Base-by-base conservation (phyloP, 2,113 vertebrate species). In the Stegastes partitus region DNA sequence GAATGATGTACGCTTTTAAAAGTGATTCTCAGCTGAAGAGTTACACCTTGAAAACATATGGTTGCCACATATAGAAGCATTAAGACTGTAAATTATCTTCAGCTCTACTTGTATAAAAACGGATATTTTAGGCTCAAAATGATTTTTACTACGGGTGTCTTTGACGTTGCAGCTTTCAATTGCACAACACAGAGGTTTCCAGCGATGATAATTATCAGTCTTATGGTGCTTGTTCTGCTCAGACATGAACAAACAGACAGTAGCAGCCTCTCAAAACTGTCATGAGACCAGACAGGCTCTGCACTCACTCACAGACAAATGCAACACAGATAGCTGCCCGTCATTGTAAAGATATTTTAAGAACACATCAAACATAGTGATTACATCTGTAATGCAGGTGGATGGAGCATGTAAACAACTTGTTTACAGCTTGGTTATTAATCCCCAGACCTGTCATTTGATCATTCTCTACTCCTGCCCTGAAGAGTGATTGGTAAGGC, bases 241-340 rank as follows among this genome's bases (percentile, higher is more conserved):
- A 58, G 79, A 79, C 68, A 34, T 59, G 68, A 89, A 79, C 65
- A 82, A 81, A 80, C 79, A 72, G 69, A 72, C 53, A 23, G 57
- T 34, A 55, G 26, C 34, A 45, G 31, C 23, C 63, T 58, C 57
- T 49, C 18, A 34, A 34, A 80, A 23, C 23, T 42, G 44, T 39
- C 31, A 59, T 15, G 57, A 59, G 54, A 55, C 49, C 75, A 80
- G 64, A 85, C 74, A 59, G 57, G 49, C 59, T 79, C 42, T 79
- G 58, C 44, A 51, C 42, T 55, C 59, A 83, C 79, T 87, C 57
- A 67, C 83, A 42, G 70, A 86, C 61, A 79, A 74, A 84, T 39
- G 15, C 51, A 69, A 72, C 61, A 39, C 45, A 70, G 67, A 83
- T 64, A 67, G n/a, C 49, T 47, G 19, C 53, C 49, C 25, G 49